Evolutionary conservation across 2,797 vertebrate species (phyloP), one percentile per base, ranked within the genome.

Genomic region (Propithecus perrieri): DNA sequence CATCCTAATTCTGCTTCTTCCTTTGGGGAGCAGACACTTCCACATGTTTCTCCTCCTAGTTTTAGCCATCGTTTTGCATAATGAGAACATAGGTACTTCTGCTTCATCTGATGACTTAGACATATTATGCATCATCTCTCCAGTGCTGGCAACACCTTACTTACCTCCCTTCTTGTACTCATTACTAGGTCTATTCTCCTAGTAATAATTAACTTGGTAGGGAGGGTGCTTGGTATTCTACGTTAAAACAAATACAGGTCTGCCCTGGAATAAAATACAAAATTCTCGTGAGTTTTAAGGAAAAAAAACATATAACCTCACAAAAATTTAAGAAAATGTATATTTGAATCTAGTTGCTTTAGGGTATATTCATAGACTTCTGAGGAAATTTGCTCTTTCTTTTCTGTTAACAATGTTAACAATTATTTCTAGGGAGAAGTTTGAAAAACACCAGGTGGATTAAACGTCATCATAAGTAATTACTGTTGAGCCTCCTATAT

Each of bases 341-440:
- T 89, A 46, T 95, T 85, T 88, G 48, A 81, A 65, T 85, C 43
- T 69, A 41, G 9, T 80, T 95, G 30, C 10, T 65, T 85, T 96
- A 48, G 28, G 74, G 35, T 22, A 12, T 89, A 24, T 81, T 50
- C 9, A 43, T 76, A 92, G 46, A 86, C 28, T 88, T 85, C 18
- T 48, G 26, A 84, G 35, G 79, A 91, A 38, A 79, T 91, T 84
- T 59, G 76, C 53, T 90, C 41, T 46, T 94, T 22, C 7, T 30
- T 83, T n/a, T 83, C 41, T 84, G 22, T 55, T 55, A 55, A 55
- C 55, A 55, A 55, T 55, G 48, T 50, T 50, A 50, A 65, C 30
- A 41, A 41, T 41, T 85, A 67, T 59, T 93, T 91, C n/a, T 84
- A 84, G 33, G 41, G 90, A 69, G 72, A 85, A 74, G 14, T 88